Conservation (phyloP, 2,888 invertebrate genomes). For the Choristoneura rosaceana region DNA sequence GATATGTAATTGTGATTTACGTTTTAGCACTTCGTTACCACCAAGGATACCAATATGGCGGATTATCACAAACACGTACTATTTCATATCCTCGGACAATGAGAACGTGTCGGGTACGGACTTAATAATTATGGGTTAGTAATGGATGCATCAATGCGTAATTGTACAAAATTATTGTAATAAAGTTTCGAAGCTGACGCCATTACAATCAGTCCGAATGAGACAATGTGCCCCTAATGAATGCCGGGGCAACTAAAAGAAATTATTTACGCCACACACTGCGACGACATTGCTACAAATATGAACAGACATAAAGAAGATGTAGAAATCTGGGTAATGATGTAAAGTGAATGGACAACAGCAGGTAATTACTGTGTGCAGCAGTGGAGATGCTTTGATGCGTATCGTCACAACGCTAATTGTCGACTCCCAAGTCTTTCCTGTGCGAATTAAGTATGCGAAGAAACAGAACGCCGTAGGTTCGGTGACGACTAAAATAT, state of each 20-base stretch:
- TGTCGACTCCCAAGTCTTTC: slow-evolving; percentile 58
- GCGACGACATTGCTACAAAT: slow-evolving; percentile 67
- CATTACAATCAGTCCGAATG: slow-evolving; percentile 71
- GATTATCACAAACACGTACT: slow-evolving; percentile 16
- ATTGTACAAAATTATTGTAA: slow-evolving; percentile 69
- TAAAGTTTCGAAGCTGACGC: slow-evolving; percentile 72
- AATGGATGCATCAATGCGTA: slow-evolving; percentile 47
- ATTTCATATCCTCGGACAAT: slow-evolving; percentile 24
- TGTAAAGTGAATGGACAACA: slow-evolving; percentile 81
- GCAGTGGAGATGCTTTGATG: slow-evolving; percentile 67
- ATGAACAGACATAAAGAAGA: slow-evolving; percentile 74
- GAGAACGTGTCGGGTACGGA: slow-evolving; percentile 14
- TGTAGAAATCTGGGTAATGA: slow-evolving; percentile 79
- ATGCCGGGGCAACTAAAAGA: slow-evolving; percentile 67
- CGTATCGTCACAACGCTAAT: slow-evolving; percentile 77
- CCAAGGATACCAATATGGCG: slow-evolving; percentile 55
- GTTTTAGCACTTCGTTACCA: slow-evolving; percentile 74
- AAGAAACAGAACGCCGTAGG: neutral
- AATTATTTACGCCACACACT: slow-evolving; percentile 82
- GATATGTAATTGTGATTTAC: slow-evolving; percentile 68
- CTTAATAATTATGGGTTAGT: slow-evolving; percentile 8
- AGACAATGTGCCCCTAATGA: slow-evolving; percentile 79
- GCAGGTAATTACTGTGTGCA: slow-evolving; percentile 72
- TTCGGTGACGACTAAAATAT: slow-evolving; percentile 38
- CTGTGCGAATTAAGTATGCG: slow-evolving; percentile 17